Evolutionary conservation across 2,797 vertebrate genomes (phyloP).

Genomic region (Borostomias antarcticus): DNA sequence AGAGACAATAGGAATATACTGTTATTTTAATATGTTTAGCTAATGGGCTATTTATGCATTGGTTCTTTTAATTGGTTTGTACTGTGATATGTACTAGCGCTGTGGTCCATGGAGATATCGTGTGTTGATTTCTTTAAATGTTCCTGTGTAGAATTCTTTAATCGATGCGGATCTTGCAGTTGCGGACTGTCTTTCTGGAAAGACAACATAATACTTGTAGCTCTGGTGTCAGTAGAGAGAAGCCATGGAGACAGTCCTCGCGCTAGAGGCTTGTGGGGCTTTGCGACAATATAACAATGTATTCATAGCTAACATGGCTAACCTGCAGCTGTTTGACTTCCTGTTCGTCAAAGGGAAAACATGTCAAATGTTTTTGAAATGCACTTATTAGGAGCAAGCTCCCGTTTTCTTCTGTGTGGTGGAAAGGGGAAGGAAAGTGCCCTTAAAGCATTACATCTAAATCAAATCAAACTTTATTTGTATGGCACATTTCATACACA

Average conservation of each 20-base stretch:
- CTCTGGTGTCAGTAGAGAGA: slow-evolving; percentile 19
- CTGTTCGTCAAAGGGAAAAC: slow-evolving; percentile 55
- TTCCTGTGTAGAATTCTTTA: slow-evolving; percentile 29
- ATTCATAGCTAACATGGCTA: slow-evolving; percentile 31
- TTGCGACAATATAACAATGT: slow-evolving; percentile 25
- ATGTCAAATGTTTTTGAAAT: not conserved
- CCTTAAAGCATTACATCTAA: too few relatives aligned
- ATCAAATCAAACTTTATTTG: too few relatives aligned
- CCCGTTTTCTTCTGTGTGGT: not conserved
- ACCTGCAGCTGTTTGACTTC: slow-evolving; percentile 33
- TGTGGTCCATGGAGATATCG: slow-evolving; percentile 28
- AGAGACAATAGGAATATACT: too few relatives aligned
- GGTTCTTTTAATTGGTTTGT: slow-evolving; percentile 49
- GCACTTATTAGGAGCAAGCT: not conserved
- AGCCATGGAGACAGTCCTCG: slow-evolving; percentile 18
- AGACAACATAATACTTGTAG: slow-evolving; percentile 14
- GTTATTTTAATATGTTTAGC: slow-evolving; percentile 47
- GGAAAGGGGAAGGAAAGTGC: too few relatives aligned
- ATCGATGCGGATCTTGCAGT: slow-evolving; percentile 11
- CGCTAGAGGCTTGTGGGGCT: slow-evolving; percentile 26
- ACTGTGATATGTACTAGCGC: slow-evolving; percentile 50
- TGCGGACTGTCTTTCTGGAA: slow-evolving; percentile 15
- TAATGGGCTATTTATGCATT: slow-evolving; percentile 63
- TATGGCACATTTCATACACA: too few relatives aligned
- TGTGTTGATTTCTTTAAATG: slow-evolving; percentile 27